Percentiles rank a stretch among this genome's conserved stretches.
Conservation (phyloP, 1,140 invertebrate genomes). For the Lepidotrigona ventralis region DNA sequence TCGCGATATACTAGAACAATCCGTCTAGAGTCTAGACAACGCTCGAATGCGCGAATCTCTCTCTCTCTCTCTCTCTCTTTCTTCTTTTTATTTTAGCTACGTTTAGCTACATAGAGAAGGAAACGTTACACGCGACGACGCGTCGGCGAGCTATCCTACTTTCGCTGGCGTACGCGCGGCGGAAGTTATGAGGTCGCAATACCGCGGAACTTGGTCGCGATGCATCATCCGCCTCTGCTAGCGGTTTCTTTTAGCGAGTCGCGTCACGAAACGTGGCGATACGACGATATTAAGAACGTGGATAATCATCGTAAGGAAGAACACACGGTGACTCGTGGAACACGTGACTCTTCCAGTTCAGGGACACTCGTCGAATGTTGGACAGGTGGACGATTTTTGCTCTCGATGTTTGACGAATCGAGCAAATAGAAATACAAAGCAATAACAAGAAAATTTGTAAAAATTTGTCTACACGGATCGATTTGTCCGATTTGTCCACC, state of each 20-base stretch:
- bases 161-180: constrained; percentile 23
- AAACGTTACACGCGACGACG: not conserved
- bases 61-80: too few species aligned
- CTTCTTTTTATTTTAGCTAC: not conserved
- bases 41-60: not conserved
- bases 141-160: constrained; percentile 42
- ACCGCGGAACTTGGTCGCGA: constrained; percentile 36
- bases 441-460: too few species aligned
- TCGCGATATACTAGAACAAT: not conserved
- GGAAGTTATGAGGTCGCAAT: constrained; percentile 45
- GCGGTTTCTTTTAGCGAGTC: constrained; percentile 48
- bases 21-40: not conserved
- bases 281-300: not conserved
- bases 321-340: not conserved
- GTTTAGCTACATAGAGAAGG: not conserved
- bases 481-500: too few species aligned
- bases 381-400: too few species aligned
- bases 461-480: too few species aligned
- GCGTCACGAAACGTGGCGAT: constrained; percentile 13
- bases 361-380: too few species aligned
- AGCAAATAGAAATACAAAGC: too few species aligned
- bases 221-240: constrained; percentile 19
- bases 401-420: too few species aligned
- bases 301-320: not conserved
- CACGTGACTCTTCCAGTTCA: too few species aligned